Evolutionary conservation across 1,140 invertebrate genomes (phyloP).

Genomic region (Drosophila equinoxialis): DNA sequence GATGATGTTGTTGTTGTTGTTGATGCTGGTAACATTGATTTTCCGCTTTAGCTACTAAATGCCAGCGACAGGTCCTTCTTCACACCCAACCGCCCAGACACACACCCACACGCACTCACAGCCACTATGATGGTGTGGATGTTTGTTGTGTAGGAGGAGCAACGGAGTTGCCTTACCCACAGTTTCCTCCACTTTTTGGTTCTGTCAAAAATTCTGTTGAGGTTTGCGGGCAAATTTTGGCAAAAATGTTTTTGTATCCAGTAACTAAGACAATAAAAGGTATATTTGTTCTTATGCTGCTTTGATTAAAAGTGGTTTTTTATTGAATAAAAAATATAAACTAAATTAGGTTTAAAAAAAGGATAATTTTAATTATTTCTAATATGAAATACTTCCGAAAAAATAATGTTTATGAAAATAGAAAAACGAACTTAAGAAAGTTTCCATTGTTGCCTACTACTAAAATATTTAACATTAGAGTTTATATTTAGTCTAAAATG

Average conservation of each 20-base stretch:
- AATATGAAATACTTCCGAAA: too few species aligned
- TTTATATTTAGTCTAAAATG: too few species aligned
- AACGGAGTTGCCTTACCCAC: constrained; percentile 52
- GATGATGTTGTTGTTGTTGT: constrained; percentile 42
- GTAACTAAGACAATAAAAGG: constrained; percentile 18
- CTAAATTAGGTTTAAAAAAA: too few species aligned
- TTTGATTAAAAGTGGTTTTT: too few species aligned
- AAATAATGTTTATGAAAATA: too few species aligned
- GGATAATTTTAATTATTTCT: too few species aligned
- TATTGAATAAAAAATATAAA: too few species aligned
- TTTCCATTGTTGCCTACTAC: too few species aligned
- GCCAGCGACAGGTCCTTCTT: constrained; percentile 53
- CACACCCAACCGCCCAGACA: not conserved
- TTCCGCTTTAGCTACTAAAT: constrained; percentile 64
- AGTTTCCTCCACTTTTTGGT: constrained; percentile 15
- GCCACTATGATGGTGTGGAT: constrained; percentile 65
- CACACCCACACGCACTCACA: constrained; percentile 13
- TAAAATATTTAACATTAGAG: too few species aligned
- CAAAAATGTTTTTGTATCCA: constrained; percentile 67
- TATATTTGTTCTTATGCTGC: constrained; percentile 20
- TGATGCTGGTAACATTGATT: constrained; percentile 69
- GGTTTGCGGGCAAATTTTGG: constrained; percentile 78
- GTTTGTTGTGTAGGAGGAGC: constrained; percentile 26
- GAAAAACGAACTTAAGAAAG: too few species aligned
- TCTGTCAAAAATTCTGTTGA: constrained; percentile 67